Evolutionary conservation across 2,797 vertebrate genomes (phyloP).

Genomic region (Crenuchus spilurus): DNA sequence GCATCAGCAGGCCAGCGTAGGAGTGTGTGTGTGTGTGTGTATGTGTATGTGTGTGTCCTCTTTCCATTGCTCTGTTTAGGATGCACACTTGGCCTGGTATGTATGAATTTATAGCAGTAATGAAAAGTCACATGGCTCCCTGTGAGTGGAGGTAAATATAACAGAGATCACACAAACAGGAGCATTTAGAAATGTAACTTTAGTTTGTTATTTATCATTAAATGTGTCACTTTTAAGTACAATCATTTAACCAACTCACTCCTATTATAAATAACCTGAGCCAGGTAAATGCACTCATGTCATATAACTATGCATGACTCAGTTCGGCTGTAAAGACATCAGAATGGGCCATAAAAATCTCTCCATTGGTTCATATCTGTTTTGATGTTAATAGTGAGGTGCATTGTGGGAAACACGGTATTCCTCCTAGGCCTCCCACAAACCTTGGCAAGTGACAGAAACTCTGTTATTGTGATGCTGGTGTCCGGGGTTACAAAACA

Average conservation of each 20-base stretch:
- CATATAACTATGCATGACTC: too few relatives aligned
- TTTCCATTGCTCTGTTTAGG: constrained; percentile 14
- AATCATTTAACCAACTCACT: too few relatives aligned
- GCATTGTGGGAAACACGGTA: background rate
- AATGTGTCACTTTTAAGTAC: too few relatives aligned
- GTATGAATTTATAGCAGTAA: background rate
- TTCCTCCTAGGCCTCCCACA: background rate
- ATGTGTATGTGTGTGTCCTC: background rate
- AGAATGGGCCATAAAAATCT: too few relatives aligned
- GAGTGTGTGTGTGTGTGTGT: constrained; percentile 2
- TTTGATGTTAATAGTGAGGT: too few relatives aligned
- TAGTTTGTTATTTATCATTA: background rate
- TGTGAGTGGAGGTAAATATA: background rate
- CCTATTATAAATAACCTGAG: too few relatives aligned
- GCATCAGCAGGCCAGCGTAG: background rate
- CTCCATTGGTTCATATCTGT: too few relatives aligned
- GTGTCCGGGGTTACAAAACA: too few relatives aligned
- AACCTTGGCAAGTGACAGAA: background rate
- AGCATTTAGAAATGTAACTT: background rate
- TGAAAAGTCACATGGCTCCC: background rate
- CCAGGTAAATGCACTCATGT: too few relatives aligned
- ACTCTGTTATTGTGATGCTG: too few relatives aligned
- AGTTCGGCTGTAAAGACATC: too few relatives aligned
- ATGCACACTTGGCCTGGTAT: background rate
- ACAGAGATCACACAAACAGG: background rate